Conservation (phyloP, 2,113 vertebrate genomes). For the Tupaia tana region DNA sequence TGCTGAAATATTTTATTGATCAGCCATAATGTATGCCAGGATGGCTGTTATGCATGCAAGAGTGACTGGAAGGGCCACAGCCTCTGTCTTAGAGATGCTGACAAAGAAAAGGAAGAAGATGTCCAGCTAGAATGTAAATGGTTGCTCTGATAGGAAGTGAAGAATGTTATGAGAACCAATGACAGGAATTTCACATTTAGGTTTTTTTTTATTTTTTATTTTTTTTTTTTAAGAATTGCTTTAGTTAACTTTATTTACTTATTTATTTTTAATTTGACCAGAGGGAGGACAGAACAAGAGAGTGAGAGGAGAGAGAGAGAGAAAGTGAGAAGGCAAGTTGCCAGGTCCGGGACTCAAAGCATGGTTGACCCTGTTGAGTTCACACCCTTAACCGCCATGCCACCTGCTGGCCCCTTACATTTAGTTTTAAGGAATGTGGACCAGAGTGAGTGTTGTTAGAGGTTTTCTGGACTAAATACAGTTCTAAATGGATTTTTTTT, state of each 20-base stretch:
- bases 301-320: no score
- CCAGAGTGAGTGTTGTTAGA: neutral
- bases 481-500: neutral
- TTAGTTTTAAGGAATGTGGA: no score
- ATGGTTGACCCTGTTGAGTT: no score
- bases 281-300: no score
- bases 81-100: neutral
- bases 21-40: neutral
- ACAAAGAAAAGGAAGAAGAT: rapidly evolving
- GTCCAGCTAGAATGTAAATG: no score
- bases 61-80: neutral
- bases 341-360: no score
- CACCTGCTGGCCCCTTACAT: no score
- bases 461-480: neutral
- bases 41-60: neutral
- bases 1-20: neutral
- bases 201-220: neutral
- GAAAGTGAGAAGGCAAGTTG: no score
- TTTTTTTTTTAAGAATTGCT: no score
- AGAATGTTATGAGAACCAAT: neutral
- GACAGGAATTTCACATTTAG: neutral
- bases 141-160: neutral
- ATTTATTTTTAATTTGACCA: no score
- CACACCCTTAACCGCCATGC: no score
- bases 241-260: no score